Conservation (phyloP, 2,888 invertebrate species). For the Eristalinus aeneus region DNA sequence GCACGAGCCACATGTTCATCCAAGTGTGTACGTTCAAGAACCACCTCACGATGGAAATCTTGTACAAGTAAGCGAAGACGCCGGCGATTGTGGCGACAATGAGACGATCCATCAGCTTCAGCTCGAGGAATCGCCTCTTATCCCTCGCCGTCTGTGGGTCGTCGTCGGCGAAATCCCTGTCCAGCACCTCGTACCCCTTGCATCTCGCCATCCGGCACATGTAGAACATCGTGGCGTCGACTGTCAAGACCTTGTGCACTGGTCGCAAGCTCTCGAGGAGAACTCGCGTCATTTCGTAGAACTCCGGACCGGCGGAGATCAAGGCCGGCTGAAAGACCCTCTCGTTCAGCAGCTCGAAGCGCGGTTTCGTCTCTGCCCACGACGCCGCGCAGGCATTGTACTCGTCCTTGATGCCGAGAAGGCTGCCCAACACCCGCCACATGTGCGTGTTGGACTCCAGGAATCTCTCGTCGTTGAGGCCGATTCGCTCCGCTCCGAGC, state of each 20-base stretch:
- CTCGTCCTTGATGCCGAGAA: slow-evolving; percentile 91
- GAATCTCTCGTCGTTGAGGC: slow-evolving; percentile 84
- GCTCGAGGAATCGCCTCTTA: slow-evolving; percentile 78
- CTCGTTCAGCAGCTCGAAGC: slow-evolving; percentile 82
- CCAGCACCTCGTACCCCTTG: slow-evolving; percentile 82
- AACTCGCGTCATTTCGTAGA: slow-evolving; percentile 84
- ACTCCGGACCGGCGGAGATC: slow-evolving; percentile 83
- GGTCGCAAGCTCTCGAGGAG: slow-evolving; percentile 87
- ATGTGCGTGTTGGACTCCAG: slow-evolving; percentile 89
- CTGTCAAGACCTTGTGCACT: slow-evolving; percentile 84
- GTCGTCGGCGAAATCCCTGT: slow-evolving; percentile 75
- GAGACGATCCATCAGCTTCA: slow-evolving; percentile 81
- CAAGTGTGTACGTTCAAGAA: slow-evolving; percentile 84
- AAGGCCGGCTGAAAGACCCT: slow-evolving; percentile 84
- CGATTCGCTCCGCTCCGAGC: slow-evolving; percentile 84
- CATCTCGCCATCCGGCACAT: slow-evolving; percentile 83
- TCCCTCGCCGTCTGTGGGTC: slow-evolving; percentile 77
- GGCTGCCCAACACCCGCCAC: slow-evolving; percentile 90
- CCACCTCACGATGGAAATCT: slow-evolving; percentile 82
- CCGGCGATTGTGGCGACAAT: slow-evolving; percentile 75
- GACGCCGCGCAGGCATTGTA: slow-evolving; percentile 87
- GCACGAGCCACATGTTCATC: slow-evolving; percentile 84
- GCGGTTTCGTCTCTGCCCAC: slow-evolving; percentile 83
- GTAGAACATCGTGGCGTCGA: slow-evolving; percentile 83
- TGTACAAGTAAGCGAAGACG: slow-evolving; percentile 79